A percentile compares a stretch with the other conserved stretches of the same genome.
Conservation (phyloP, 2,888 invertebrate species). For the Philaethria dido region DNA sequence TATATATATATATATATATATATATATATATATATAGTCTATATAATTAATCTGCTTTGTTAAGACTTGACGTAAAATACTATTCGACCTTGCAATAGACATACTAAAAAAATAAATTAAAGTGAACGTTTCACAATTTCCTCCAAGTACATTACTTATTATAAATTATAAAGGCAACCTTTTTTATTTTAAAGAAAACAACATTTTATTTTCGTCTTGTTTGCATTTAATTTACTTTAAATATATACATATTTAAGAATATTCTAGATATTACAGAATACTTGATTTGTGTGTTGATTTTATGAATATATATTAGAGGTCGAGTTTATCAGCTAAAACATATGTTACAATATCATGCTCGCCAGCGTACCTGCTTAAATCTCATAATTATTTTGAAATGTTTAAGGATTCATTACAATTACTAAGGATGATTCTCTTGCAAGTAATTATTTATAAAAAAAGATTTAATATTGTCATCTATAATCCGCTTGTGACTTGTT, state of each 20-base stretch:
- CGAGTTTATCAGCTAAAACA: not conserved
- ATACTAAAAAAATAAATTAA: not conserved
- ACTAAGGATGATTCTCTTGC: too few species aligned
- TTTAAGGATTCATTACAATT: not conserved
- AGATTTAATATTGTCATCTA: not conserved
- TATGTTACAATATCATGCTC: not conserved
- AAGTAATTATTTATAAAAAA: too few species aligned
- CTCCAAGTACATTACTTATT: not conserved
- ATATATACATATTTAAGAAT: not conserved
- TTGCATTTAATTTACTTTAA: not conserved
- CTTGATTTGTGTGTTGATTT: not conserved
- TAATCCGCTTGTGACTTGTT: slow-evolving; percentile 22
- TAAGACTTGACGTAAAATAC: not conserved
- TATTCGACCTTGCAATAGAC: not conserved
- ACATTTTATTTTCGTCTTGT: not conserved
- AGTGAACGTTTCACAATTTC: slow-evolving; percentile 7
- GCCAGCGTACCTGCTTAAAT: not conserved
- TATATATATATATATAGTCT: too few species aligned
- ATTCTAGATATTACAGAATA: not conserved
- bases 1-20: too few species aligned
- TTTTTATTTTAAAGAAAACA: not conserved
- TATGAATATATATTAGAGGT: not conserved
- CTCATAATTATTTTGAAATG: not conserved
- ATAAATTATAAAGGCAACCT: not conserved
- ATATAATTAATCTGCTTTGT: not conserved